Conservation (phyloP, 1,140 invertebrate species). For the Orius insidiosus region DNA sequence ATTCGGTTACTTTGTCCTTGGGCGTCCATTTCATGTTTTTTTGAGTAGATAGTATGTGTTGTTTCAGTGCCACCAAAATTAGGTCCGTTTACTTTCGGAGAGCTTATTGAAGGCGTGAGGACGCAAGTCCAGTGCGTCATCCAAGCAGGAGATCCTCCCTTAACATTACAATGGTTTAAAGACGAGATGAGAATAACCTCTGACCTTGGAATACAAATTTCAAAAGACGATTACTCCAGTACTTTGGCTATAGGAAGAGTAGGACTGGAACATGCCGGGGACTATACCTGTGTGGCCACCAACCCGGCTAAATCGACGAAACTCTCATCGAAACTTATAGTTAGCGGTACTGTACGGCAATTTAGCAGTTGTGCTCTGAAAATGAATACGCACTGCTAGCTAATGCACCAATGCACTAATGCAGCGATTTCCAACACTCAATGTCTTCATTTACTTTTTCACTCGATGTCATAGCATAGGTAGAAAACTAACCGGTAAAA, state of each 20-base stretch:
- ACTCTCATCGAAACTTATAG: constrained; percentile 18
- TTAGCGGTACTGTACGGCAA: constrained; percentile 20
- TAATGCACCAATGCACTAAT: constrained; percentile 14
- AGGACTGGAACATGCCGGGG: constrained; percentile 42
- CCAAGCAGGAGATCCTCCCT: constrained; percentile 38
- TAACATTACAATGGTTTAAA: constrained; percentile 41
- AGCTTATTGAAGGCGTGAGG: constrained; percentile 39
- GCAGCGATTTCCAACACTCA: constrained; percentile 3
- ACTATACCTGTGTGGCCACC: constrained; percentile 54
- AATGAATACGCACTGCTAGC: constrained; percentile 12
- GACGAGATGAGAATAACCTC: constrained; percentile 30
- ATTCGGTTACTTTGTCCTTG: not conserved
- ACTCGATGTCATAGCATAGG: no score
- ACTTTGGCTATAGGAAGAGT: constrained; percentile 30
- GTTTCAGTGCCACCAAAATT: constrained; percentile 41
- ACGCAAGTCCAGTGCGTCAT: constrained; percentile 44
- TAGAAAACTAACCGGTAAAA: no score
- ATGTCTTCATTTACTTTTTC: constrained; percentile 6
- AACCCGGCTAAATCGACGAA: constrained; percentile 34
- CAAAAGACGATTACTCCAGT: constrained; percentile 21
- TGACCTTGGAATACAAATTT: constrained; percentile 20
- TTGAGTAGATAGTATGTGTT: constrained; percentile 11
- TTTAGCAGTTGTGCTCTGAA: constrained; percentile 10
- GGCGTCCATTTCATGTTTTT: not conserved
- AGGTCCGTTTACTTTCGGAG: constrained; percentile 36